A percentile compares a stretch with the other conserved stretches of the same genome.
These are phyloP conservation scores for Gavialis gangeticus DNA, from an alignment of 2,113 vertebrate genomes.

Conservation along the genomic window DNA sequence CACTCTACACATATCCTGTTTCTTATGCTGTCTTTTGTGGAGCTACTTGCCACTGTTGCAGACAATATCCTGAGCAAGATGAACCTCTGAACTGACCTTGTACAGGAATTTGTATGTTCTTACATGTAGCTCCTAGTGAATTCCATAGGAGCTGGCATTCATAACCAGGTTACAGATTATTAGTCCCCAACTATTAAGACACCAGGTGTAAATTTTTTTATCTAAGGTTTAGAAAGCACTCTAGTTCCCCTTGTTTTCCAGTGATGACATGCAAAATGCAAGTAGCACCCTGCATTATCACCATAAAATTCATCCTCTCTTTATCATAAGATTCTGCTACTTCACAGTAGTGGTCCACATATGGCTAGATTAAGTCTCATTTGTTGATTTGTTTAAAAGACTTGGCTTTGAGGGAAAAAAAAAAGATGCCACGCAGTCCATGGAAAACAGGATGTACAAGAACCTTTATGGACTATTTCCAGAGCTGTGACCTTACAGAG, in stretches of 20 bases:
- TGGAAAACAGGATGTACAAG: not conserved
- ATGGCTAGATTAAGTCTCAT: not conserved
- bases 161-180: not conserved
- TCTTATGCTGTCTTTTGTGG: too few relatives aligned
- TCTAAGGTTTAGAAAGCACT: not conserved
- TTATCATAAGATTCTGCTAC: not conserved
- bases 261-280: not conserved
- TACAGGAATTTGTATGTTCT: too few relatives aligned
- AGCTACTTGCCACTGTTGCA: too few relatives aligned
- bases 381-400: not conserved
- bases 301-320: not conserved
- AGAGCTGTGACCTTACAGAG: not conserved
- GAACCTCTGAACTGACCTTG: too few relatives aligned
- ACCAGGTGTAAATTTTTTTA: not conserved
- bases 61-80: too few relatives aligned
- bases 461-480: not conserved
- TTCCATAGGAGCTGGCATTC: not conserved
- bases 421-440: not conserved
- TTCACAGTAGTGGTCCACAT: not conserved
- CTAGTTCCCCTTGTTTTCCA: not conserved
- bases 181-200: not conserved
- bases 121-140: not conserved
- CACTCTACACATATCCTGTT: too few relatives aligned
- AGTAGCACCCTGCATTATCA: not conserved
- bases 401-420: not conserved